Conservation (phyloP, 2,888 invertebrate genomes). For the Scaptomyza reducta region DNA sequence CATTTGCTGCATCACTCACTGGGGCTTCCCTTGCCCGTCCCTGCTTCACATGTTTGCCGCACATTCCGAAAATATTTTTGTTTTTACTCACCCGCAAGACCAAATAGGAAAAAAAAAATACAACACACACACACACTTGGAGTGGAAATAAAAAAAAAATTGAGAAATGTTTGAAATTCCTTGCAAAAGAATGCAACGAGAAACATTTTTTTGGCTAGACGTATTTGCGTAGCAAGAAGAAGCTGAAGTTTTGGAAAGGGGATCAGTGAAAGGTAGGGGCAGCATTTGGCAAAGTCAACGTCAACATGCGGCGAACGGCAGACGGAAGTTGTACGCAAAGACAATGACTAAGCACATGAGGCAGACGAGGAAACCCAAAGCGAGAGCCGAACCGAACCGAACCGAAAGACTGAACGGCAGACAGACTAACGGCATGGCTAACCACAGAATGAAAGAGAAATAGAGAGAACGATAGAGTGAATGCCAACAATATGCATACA, state of each 20-base stretch:
- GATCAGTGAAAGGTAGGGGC: background rate
- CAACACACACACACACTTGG: background rate
- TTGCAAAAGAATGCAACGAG: constrained; percentile 69
- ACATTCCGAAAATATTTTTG: constrained; percentile 69
- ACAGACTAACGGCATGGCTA: constrained; percentile 15
- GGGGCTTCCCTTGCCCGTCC: background rate
- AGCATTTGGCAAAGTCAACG: constrained; percentile 63
- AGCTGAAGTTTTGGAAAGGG: constrained; percentile 29
- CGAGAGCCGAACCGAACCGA: too few species aligned
- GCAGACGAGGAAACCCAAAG: constrained; percentile 25
- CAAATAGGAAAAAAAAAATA: constrained; percentile 9
- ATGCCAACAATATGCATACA: constrained; percentile 70
- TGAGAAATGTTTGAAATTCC: constrained; percentile 70
- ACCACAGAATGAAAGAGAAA: constrained; percentile 10
- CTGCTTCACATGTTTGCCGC: constrained; percentile 48
- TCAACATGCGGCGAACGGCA: constrained; percentile 70
- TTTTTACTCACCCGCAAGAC: constrained; percentile 38
- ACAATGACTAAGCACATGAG: constrained; percentile 74
- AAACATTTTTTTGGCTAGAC: constrained; percentile 70
- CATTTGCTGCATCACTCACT: constrained; percentile 52
- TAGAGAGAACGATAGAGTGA: constrained; percentile 9
- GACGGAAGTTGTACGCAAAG: constrained; percentile 74
- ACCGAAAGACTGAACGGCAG: constrained; percentile 1
- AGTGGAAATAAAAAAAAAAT: constrained; percentile 27
- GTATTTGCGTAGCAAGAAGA: constrained; percentile 58